Evolutionary conservation across 2,888 invertebrate genomes (phyloP), one percentile per base, ranked within the genome.

Genomic region (Minunthozetes semirufus): DNA sequence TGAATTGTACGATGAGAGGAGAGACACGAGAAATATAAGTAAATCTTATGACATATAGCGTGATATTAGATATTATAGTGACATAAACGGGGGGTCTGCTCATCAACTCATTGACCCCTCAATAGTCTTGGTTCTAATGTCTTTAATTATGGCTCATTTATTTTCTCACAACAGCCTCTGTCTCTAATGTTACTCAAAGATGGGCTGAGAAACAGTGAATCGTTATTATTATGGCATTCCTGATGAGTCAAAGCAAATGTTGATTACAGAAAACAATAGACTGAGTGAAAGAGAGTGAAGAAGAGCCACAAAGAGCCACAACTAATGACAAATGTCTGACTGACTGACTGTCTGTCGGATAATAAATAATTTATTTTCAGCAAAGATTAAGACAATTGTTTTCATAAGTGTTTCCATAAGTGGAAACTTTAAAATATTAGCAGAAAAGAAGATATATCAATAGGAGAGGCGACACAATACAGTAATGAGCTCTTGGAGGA

Each of bases 101-200:
- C 42, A 68, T 68, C 68, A 68, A 68, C 68, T 42, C 68, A 68
- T 68, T 68, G 68, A 68, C 68, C 68, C 68, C 19, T 68, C 19
- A 46, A 46, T 68, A 33, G 22, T 5, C 17, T 15, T 46, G 68
- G 38, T 33, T 46, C 42, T 42, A 68, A 68, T 68, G 46, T 68
- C 42, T 68, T 68, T 68, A 68, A 68, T 68, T 68, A 68, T 42
- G 68, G 68, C 68, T 68, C 68, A 68, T 68, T 68, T 68, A 68
- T 29, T 68, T 68, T 42, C 42, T 68, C 38, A 68, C n/a, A 22
- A 22, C 22, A 63, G 33, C 33, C 15, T 17, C 29, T n/a, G 33
- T 17, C 27, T 63, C 29, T 22, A 25, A 25, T 17, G 9, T 33
- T 13, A 33, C 61, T 63, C n/a, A 25, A 63, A 63, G 61, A 63